phyloP scores from a whole-genome alignment of 64 coral and sea anemone genomes.

The Anthopleura sola region DNA sequence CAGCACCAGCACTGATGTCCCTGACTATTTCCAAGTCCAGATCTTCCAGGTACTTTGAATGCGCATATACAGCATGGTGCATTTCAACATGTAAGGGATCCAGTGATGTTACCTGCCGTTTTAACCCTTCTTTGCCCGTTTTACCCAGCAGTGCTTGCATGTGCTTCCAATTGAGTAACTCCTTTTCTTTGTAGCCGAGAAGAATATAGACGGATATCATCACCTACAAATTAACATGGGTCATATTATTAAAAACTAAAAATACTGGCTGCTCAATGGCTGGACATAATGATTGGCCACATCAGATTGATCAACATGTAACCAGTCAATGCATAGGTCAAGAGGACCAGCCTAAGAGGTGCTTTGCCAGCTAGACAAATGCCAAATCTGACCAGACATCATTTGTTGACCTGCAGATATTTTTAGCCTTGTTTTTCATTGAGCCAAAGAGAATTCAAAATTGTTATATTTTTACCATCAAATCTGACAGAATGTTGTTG shows the following conservation, averaged over 20 bases:
- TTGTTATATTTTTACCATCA: too few relatives aligned
- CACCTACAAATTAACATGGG: conserved; percentile 40
- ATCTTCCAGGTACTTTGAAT: conserved; percentile 74
- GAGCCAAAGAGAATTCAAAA: too few relatives aligned
- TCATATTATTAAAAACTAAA: not conserved
- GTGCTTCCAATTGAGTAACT: conserved; percentile 83
- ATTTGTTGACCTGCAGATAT: too few relatives aligned
- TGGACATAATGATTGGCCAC: too few relatives aligned
- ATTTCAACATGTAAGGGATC: conserved; percentile 85
- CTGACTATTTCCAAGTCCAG: conserved; percentile 80
- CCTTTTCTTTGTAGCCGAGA: conserved; percentile 83
- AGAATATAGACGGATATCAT: conserved; percentile 94
- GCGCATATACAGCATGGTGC: conserved; percentile 72
- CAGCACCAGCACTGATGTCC: conserved; percentile 95
- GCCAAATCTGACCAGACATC: too few relatives aligned
- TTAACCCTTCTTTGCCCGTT: conserved; percentile 94
- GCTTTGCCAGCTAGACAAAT: too few relatives aligned
- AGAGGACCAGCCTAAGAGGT: too few relatives aligned
- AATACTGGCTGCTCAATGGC: not conserved
- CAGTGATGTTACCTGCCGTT: conserved; percentile 77
- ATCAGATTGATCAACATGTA: not conserved
- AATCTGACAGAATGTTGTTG: too few relatives aligned
- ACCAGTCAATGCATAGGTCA: too few relatives aligned
- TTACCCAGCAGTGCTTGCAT: conserved; percentile 97
- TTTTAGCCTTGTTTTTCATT: too few relatives aligned